phyloP scores from a whole-genome alignment of 2,797 vertebrate species.

The Diglossa cyanea region DNA sequence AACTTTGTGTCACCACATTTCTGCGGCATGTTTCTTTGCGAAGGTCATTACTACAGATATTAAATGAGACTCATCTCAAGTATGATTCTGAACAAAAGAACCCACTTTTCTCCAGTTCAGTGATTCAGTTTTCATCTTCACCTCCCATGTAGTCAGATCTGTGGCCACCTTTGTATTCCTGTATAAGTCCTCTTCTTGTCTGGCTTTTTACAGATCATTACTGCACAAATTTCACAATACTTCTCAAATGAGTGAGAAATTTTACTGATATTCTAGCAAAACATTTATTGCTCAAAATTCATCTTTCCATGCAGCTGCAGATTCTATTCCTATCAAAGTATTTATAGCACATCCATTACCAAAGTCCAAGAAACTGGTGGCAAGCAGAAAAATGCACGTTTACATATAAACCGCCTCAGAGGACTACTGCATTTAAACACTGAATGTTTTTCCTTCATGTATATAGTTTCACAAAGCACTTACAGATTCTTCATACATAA shows the following conservation, averaged over 20 bases:
- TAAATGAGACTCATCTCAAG: background rate
- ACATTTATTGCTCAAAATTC: constrained; percentile 6
- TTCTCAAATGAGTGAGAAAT: background rate
- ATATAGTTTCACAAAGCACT: background rate
- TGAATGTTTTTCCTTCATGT: background rate
- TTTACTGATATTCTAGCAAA: background rate
- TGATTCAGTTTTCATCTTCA: background rate
- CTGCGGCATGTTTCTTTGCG: background rate
- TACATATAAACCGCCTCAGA: background rate
- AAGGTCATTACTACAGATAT: background rate
- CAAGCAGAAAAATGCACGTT: background rate
- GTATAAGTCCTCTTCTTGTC: background rate
- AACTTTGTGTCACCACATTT: background rate
- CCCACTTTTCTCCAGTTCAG: background rate
- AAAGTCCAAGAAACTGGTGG: background rate
- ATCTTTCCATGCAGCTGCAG: background rate
- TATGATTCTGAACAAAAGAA: background rate
- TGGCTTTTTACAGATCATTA: background rate
- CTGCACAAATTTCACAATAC: background rate
- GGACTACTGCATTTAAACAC: background rate
- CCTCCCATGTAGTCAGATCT: background rate
- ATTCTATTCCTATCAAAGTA: background rate
- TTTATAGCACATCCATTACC: background rate
- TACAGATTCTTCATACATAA: background rate
- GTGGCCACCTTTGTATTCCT: background rate